Evolutionary conservation across 2,113 vertebrate species (phyloP).

Genomic region (Neopipo cinnamomea): DNA sequence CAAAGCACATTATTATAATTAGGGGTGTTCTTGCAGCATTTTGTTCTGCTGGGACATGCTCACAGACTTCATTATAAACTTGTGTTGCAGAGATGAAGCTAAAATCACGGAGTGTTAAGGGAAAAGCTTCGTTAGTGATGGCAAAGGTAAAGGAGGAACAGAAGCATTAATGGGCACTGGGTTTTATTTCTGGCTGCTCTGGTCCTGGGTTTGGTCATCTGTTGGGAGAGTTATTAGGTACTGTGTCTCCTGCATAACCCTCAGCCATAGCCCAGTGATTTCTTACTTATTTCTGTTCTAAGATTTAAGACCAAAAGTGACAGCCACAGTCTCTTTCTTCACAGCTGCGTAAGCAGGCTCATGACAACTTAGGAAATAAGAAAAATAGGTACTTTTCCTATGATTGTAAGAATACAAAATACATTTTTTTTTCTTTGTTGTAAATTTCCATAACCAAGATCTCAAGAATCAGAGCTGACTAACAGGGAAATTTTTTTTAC

Average conservation of each 20-base stretch:
- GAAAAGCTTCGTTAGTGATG: neutral
- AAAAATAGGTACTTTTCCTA: neutral
- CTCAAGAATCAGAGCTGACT: neutral
- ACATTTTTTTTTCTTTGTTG: neutral
- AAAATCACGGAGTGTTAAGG: neutral
- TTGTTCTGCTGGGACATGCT: neutral
- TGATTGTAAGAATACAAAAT: neutral
- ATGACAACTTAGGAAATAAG: neutral
- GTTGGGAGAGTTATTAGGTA: neutral
- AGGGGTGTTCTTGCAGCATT: neutral
- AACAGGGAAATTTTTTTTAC: neutral
- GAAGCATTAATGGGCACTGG: neutral
- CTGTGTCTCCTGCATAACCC: neutral
- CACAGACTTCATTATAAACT: neutral
- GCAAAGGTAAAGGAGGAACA: neutral
- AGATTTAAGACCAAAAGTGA: constrained; percentile 5
- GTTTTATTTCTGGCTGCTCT: neutral
- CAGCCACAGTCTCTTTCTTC: neutral
- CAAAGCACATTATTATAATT: neutral
- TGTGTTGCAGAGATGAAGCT: neutral
- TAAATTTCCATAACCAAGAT: neutral
- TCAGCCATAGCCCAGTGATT: neutral
- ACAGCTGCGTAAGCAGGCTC: neutral
- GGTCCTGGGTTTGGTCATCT: neutral
- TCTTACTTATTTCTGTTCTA: neutral